A percentile compares a stretch with the other conserved stretches of the same genome.
Evolutionary conservation across 2,113 vertebrate genomes (phyloP).

Genomic region (Salvelinus fontinalis): DNA sequence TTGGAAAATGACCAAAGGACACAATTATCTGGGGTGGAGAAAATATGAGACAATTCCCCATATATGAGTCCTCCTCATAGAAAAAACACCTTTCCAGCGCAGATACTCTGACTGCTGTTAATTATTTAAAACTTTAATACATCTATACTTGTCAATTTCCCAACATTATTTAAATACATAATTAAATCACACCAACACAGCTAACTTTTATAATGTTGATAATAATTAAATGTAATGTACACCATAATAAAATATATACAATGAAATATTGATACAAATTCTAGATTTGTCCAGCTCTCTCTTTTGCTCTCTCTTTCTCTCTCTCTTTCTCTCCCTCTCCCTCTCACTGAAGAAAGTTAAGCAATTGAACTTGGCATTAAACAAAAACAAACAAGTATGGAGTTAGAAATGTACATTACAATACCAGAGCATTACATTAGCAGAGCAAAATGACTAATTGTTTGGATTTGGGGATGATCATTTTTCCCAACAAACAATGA

Average conservation of each 20-base stretch:
- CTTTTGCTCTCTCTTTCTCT: constrained; percentile 66
- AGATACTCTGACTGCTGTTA: constrained; percentile 56
- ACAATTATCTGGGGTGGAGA: constrained; percentile 64
- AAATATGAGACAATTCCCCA: constrained; percentile 63
- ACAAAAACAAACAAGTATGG: constrained; percentile 19
- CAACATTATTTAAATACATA: constrained; percentile 75
- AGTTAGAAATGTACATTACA: too few species aligned
- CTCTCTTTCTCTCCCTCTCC: constrained; percentile 37
- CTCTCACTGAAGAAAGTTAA: constrained; percentile 40
- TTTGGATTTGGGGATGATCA: background rate
- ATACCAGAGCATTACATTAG: background rate
- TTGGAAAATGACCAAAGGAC: constrained; percentile 69
- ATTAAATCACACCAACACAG: constrained; percentile 80
- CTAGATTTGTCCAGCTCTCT: constrained; percentile 54
- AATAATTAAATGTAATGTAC: constrained; percentile 79
- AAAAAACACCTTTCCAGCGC: constrained; percentile 67
- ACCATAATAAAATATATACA: constrained; percentile 83
- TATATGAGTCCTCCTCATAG: constrained; percentile 63
- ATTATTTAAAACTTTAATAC: constrained; percentile 72
- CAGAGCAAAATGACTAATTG: background rate
- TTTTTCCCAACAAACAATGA: background rate
- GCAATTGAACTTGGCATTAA: constrained; percentile 44
- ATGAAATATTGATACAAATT: constrained; percentile 76
- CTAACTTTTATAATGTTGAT: constrained; percentile 74
- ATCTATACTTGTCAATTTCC: constrained; percentile 70